These are phyloP conservation scores for Axea sp. DNA, from an alignment of 2,888 invertebrate genomes.

Conservation along the genomic window DNA sequence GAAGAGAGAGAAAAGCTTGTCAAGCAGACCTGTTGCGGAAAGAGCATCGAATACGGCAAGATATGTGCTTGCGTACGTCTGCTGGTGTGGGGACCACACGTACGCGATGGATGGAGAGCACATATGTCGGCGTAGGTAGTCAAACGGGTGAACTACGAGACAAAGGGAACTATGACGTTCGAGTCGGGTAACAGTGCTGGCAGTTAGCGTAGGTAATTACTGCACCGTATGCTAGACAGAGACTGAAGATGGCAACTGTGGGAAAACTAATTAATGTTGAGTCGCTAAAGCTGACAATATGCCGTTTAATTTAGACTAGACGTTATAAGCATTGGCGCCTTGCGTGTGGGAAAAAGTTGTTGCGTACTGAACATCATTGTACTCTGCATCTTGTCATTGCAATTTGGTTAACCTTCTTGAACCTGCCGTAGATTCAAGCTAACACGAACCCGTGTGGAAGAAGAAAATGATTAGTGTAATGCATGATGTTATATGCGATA, in stretches of 20 bases:
- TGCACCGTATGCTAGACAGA: slow-evolving; percentile 60
- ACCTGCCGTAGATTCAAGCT: slow-evolving; percentile 17
- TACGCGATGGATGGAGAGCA: slow-evolving; percentile 28
- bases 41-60: slow-evolving; percentile 53
- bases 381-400: slow-evolving; percentile 5
- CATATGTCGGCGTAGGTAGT: slow-evolving; percentile 52
- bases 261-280: slow-evolving; percentile 59
- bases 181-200: slow-evolving; percentile 68
- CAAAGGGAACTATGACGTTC: slow-evolving; percentile 62
- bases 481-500: slow-evolving; percentile 6
- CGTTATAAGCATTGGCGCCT: slow-evolving; percentile 34
- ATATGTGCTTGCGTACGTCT: slow-evolving; percentile 43
- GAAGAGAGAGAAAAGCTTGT: slow-evolving; percentile 46
- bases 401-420: slow-evolving; percentile 33
- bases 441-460: slow-evolving; percentile 24
- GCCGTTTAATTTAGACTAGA: slow-evolving; percentile 50
- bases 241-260: slow-evolving; percentile 67
- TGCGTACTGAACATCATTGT: background rate
- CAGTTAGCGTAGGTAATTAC: slow-evolving; percentile 72
- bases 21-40: slow-evolving; percentile 59
- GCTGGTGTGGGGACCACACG: slow-evolving; percentile 37
- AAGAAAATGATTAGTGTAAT: slow-evolving; percentile 16
- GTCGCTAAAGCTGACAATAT: slow-evolving; percentile 47
- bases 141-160: slow-evolving; percentile 60
- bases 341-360: slow-evolving; percentile 26